These are phyloP conservation scores for Macaria notata DNA, from an alignment of 2,888 invertebrate genomes.

Conservation along the genomic window DNA sequence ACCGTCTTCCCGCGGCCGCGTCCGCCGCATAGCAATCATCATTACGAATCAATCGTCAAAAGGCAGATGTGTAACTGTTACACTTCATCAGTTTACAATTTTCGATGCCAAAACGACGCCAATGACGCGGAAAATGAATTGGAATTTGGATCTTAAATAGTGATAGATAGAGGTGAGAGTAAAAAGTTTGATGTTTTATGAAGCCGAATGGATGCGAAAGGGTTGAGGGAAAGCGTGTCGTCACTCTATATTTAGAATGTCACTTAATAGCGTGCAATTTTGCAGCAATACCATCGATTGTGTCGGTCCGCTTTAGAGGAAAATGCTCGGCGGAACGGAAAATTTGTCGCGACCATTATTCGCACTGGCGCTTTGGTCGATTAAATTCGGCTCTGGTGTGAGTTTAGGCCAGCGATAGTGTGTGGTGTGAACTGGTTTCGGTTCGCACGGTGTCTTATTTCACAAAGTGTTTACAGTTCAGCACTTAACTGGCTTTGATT, in stretches of 20 bases:
- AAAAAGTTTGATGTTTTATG: slow-evolving; percentile 23
- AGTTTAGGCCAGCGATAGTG: slow-evolving; percentile 46
- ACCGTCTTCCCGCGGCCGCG: slow-evolving; percentile 59
- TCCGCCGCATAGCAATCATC: slow-evolving; percentile 60
- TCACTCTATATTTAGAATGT: slow-evolving; percentile 77
- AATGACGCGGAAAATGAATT: background rate
- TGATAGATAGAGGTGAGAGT: slow-evolving; percentile 35
- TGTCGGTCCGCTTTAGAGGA: slow-evolving; percentile 75
- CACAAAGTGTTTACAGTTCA: slow-evolving; percentile 17
- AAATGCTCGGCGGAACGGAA: slow-evolving; percentile 78
- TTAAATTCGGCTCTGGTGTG: slow-evolving; percentile 69
- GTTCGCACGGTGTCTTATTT: slow-evolving; percentile 33
- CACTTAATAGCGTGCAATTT: slow-evolving; percentile 79
- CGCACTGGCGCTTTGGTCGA: slow-evolving; percentile 73
- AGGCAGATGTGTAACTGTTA: slow-evolving; percentile 66
- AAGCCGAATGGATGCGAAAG: slow-evolving; percentile 50
- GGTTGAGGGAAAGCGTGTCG: slow-evolving; percentile 60
- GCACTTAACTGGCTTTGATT: slow-evolving; percentile 12
- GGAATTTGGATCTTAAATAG: slow-evolving; percentile 31
- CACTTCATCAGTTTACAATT: slow-evolving; percentile 69
- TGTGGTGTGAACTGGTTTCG: slow-evolving; percentile 41
- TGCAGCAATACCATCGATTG: slow-evolving; percentile 75
- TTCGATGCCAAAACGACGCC: slow-evolving; percentile 33
- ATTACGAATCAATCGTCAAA: slow-evolving; percentile 38
- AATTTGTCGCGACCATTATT: slow-evolving; percentile 77